Conservation (phyloP, 2,888 invertebrate species). For the Lasioglossum figueresi region DNA sequence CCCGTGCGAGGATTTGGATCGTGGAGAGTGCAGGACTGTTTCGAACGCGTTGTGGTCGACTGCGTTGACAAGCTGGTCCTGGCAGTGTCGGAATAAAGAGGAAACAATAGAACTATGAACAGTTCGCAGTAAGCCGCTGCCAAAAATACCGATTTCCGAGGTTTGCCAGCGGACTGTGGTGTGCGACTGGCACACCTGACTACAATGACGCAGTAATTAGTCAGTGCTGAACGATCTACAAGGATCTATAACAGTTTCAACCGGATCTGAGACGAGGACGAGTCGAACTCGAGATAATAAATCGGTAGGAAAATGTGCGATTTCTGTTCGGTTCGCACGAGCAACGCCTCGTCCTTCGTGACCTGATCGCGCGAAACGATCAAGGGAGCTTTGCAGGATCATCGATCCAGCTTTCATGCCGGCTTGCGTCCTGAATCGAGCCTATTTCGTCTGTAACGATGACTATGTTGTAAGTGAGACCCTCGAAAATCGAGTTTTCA, state of each 20-base stretch:
- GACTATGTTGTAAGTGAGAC: slow-evolving; percentile 79
- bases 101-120: slow-evolving; percentile 42
- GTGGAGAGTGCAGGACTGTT: background rate
- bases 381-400: slow-evolving; percentile 6
- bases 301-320: slow-evolving; percentile 32
- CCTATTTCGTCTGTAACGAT: slow-evolving; percentile 82
- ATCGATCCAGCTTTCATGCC: slow-evolving; percentile 69
- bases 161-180: slow-evolving; percentile 74
- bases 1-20: background rate
- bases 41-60: background rate
- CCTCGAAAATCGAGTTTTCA: background rate
- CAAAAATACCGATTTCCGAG: slow-evolving; percentile 77
- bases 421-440: slow-evolving; percentile 75
- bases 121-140: slow-evolving; percentile 61
- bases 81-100: slow-evolving; percentile 16
- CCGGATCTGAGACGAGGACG: background rate
- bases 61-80: background rate
- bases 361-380: slow-evolving; percentile 21
- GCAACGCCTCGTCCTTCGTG: slow-evolving; percentile 32
- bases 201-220: slow-evolving; percentile 28
- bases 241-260: background rate
- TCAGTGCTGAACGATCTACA: background rate
- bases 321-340: slow-evolving; percentile 5
- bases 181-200: background rate
- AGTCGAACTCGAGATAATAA: background rate